phyloP scores from a whole-genome alignment of 2,888 invertebrate species.

The Spodoptera picta region DNA sequence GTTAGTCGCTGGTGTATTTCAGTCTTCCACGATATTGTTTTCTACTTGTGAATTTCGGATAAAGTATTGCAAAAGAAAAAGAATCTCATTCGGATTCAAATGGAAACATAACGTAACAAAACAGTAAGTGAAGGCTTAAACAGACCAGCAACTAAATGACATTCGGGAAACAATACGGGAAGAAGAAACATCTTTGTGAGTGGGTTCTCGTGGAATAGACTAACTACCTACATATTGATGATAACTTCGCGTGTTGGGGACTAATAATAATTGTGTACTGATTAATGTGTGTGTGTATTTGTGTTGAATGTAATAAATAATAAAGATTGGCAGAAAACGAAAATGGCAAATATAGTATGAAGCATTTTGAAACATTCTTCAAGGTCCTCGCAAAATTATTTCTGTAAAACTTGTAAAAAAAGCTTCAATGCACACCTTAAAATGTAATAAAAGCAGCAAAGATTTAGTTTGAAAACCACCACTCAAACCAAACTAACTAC shows the following conservation, averaged over 20 bases:
- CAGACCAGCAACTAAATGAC: conserved; percentile 77
- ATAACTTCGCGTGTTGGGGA: conserved; percentile 25
- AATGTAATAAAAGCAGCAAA: conserved; percentile 79
- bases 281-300: conserved; percentile 47
- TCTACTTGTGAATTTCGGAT: background rate
- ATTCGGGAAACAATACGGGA: conserved; percentile 56
- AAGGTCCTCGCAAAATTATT: conserved; percentile 60
- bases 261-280: conserved; percentile 13
- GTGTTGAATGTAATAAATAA: conserved; percentile 50
- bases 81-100: background rate
- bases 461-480: conserved; percentile 83
- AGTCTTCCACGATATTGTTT: conserved; percentile 66
- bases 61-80: background rate
- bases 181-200: conserved; percentile 40
- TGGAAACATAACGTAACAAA: conserved; percentile 14
- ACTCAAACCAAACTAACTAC: conserved; percentile 86
- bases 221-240: conserved; percentile 9
- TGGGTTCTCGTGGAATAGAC: conserved; percentile 25
- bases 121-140: conserved; percentile 67
- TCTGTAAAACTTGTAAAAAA: conserved; percentile 62
- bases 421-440: conserved; percentile 75
- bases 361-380: conserved; percentile 58
- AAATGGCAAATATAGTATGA: conserved; percentile 61
- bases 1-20: conserved; percentile 81
- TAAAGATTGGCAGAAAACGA: conserved; percentile 53